Evolutionary conservation across 2,797 vertebrate species (phyloP), one percentile per base, ranked within the genome.

Genomic region (Helarctos malayanus): DNA sequence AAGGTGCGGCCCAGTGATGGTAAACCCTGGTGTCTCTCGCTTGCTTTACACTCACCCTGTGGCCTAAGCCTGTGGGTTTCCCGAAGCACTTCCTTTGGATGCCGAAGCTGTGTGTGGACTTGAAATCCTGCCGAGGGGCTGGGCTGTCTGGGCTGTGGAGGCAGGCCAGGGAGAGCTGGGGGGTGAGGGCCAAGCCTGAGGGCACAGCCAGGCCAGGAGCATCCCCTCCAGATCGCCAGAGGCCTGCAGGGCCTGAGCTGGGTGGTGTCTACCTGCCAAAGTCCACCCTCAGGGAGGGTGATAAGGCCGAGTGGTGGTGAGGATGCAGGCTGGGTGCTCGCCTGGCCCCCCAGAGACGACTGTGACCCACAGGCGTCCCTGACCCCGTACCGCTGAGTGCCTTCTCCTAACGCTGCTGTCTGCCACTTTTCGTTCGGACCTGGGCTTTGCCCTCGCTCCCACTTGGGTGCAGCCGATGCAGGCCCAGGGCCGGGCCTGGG

Each of bases 201-300:
- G 69, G 57, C 11, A 2, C 38, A 29, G 49, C 52, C 71, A 75
- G 69, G 65, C n/a, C 13, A 0, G 32, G 61, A 52, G 71, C 12
- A 3, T 32, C 6, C 16, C 5, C 52, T 56, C 54, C 69, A 23
- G 19, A 10, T 5, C 2, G 19, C 65, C 27, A 0, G 52, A 91
- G 45, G 27, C 14, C 63, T 54, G 35, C 52, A 35, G 68, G 35
- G 25, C n/a, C 83, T 38, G 47, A 57, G 49, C 65, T 11, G 18
- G n/a, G n/a, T 14, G 75, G 56, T 3, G 0, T 69, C n/a, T n/a
- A n/a, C 15, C 3, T 0, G n/a, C 56, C 0, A 0, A 0, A 25
- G 3, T 2, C 23, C 23, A 19, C 81, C 6, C 2, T 61, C 71
- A 82, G 54, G 41, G 63, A 84, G 15, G 15, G n/a, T 10, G 2